Evolutionary conservation across 2,888 invertebrate species (phyloP).

Genomic region (Beris morrisii): DNA sequence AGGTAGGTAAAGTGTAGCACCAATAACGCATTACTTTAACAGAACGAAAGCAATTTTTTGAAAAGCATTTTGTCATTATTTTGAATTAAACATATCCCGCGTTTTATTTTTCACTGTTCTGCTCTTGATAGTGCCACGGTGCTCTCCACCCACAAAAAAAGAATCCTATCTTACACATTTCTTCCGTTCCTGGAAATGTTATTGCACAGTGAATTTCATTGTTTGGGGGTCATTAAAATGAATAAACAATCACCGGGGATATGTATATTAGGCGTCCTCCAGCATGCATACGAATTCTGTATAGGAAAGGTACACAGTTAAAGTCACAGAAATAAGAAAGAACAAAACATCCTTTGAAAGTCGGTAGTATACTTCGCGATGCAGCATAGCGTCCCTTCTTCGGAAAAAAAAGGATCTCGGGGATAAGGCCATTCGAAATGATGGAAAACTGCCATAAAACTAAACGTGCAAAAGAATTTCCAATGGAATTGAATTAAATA

Average conservation of each 20-base stretch:
- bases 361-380: neutral
- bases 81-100: conserved; percentile 38
- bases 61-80: conserved; percentile 41
- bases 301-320: conserved; percentile 1
- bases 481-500: conserved; percentile 39
- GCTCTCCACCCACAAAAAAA: neutral
- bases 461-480: conserved; percentile 34
- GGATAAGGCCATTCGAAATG: conserved; percentile 34
- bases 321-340: neutral
- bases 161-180: conserved; percentile 10
- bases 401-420: conserved; percentile 11
- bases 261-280: conserved; percentile 32
- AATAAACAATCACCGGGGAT: conserved; percentile 37
- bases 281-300: conserved; percentile 1
- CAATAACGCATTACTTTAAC: conserved; percentile 32
- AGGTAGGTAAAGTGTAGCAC: conserved; percentile 15
- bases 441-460: conserved; percentile 39
- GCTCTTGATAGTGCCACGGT: conserved; percentile 6
- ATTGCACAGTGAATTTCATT: conserved; percentile 35
- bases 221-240: conserved; percentile 39
- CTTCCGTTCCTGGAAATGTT: conserved; percentile 32
- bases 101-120: conserved; percentile 35
- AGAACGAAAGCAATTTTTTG: conserved; percentile 40
- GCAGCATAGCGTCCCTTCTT: neutral
- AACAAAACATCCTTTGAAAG: neutral